Conservation (phyloP, 2,113 vertebrate species). For the Crocuta crocuta region DNA sequence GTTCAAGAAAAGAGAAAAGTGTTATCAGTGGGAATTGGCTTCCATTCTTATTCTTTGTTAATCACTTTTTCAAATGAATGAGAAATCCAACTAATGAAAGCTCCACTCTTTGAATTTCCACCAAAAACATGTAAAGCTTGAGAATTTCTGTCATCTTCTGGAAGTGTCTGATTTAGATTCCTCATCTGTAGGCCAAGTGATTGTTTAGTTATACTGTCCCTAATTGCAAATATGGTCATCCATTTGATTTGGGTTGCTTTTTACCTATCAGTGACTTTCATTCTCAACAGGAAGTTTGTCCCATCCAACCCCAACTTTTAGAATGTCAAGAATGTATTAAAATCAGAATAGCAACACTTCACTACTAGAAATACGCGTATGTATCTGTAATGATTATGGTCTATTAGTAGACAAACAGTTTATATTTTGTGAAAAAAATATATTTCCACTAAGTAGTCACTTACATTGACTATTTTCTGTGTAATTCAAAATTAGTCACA, state of each 20-base stretch:
- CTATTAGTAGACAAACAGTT: neutral
- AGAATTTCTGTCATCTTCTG: neutral
- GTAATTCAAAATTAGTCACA: neutral
- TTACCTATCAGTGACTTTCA: neutral
- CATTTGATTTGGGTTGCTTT: neutral
- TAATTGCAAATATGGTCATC: neutral
- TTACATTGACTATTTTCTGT: neutral
- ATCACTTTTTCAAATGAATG: neutral
- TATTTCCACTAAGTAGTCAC: neutral
- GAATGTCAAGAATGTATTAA: neutral
- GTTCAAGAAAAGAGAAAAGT: neutral
- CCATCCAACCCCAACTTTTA: neutral
- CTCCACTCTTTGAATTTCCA: neutral
- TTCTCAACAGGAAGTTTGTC: neutral
- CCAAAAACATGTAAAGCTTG: neutral
- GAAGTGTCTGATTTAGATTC: neutral
- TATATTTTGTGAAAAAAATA: neutral
- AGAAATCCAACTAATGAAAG: neutral
- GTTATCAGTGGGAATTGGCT: neutral
- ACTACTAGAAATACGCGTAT: neutral
- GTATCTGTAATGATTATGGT: neutral
- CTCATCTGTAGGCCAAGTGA: neutral
- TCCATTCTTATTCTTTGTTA: neutral
- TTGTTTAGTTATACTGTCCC: neutral
- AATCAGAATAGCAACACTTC: neutral